These are phyloP conservation scores for Semnornis frantzii DNA, from an alignment of 2,113 vertebrate genomes.

Conservation along the genomic window DNA sequence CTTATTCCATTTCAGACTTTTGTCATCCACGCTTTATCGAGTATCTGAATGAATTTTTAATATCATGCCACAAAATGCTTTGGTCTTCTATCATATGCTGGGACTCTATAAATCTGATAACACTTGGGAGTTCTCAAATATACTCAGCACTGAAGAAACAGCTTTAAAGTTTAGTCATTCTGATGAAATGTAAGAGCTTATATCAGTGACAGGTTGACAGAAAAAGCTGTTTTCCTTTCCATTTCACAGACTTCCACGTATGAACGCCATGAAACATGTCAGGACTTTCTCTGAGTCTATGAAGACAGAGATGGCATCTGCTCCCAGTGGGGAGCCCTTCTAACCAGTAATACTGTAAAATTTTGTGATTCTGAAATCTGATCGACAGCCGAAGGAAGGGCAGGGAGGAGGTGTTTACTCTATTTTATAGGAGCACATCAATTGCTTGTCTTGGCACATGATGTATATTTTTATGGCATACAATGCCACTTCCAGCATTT, in stretches of 20 bases:
- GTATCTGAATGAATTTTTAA: conserved; percentile 83
- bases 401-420: conserved; percentile 76
- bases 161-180: conserved; percentile 87
- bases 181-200: conserved; percentile 85
- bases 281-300: conserved; percentile 81
- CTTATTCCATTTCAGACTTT: conserved; percentile 75
- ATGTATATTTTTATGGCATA: conserved; percentile 72
- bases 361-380: conserved; percentile 79
- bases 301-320: conserved; percentile 83
- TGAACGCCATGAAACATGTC: conserved; percentile 86
- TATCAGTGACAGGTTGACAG: conserved; percentile 89
- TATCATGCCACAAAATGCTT: conserved; percentile 78
- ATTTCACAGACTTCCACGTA: conserved; percentile 87
- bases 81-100: conserved; percentile 78
- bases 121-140: conserved; percentile 82
- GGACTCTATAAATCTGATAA: conserved; percentile 82
- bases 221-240: conserved; percentile 90
- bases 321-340: conserved; percentile 80
- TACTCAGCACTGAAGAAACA: conserved; percentile 78
- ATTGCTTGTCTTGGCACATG: conserved; percentile 76
- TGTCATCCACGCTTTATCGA: conserved; percentile 79
- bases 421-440: conserved; percentile 73
- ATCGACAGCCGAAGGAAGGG: conserved; percentile 79
- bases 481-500: conserved; percentile 53
- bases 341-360: conserved; percentile 80